phyloP scores from a whole-genome alignment of 2,113 vertebrate species.

The Lampris megalopsis region DNA sequence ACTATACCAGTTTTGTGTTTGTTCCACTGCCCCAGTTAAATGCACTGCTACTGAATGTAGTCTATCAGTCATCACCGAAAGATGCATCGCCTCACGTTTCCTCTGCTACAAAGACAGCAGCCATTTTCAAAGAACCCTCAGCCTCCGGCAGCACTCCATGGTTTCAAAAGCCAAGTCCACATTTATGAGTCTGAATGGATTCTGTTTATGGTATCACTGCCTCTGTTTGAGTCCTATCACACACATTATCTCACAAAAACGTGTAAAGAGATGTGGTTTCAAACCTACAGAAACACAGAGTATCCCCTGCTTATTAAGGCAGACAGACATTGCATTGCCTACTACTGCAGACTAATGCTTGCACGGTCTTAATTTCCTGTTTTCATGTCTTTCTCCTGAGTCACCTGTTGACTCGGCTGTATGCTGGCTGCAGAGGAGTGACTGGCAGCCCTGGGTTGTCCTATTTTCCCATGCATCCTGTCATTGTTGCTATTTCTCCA shows the following conservation, averaged over 20 bases:
- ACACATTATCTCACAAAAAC: not conserved
- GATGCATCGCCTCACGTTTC: not conserved
- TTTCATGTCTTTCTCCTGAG: conserved; percentile 59
- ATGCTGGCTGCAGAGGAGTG: conserved; percentile 37
- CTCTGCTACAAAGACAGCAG: not conserved
- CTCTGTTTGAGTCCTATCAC: conserved; percentile 1
- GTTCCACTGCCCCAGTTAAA: not conserved
- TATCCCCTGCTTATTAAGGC: conserved; percentile 9
- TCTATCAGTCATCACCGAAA: not conserved
- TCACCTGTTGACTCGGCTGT: conserved; percentile 58
- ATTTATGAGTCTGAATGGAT: conserved; percentile 21
- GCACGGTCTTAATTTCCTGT: conserved; percentile 59
- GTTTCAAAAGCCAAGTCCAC: conserved; percentile 25
- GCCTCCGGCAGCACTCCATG: not conserved
- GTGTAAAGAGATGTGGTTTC: conserved; percentile 28
- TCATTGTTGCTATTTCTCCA: conserved; percentile 46
- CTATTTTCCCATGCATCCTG: conserved; percentile 54
- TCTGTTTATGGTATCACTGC: not conserved
- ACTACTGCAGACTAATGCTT: conserved; percentile 1
- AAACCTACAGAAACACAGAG: conserved; percentile 27
- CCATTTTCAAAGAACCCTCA: conserved; percentile 10
- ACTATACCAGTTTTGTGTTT: conserved; percentile 3
- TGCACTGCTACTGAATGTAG: not conserved
- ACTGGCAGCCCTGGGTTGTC: conserved; percentile 19
- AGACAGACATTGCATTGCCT: conserved; percentile 12